These are phyloP conservation scores for Chondrilla cf. caribensis DNA, from an alignment of 37 sponge, comb jelly and placozoan species.

Conservation along the genomic window DNA sequence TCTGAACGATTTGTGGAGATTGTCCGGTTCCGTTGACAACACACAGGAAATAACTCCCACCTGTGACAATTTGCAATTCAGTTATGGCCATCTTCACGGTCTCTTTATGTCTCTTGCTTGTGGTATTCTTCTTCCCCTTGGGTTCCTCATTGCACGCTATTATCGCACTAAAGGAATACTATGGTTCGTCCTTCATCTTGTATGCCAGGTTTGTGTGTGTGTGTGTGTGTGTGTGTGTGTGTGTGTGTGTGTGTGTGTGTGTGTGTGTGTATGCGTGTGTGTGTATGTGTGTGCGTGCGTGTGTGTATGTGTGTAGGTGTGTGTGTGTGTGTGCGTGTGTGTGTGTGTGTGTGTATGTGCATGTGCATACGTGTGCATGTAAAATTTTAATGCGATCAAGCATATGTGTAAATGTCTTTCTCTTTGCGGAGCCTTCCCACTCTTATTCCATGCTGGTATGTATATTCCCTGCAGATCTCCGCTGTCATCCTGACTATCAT, in stretches of 20 bases:
- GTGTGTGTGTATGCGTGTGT: constrained; percentile 10
- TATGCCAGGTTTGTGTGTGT: constrained; percentile 47
- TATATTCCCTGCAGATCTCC: no score
- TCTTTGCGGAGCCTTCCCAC: no score
- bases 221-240: constrained; percentile 7
- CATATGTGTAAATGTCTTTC: no score
- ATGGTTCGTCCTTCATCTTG: constrained; percentile 66
- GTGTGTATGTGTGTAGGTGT: constrained; percentile 1
- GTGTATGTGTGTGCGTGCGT: constrained; percentile 3
- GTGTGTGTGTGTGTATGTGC: constrained; percentile 14
- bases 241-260: constrained; percentile 10
- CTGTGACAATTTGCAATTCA: constrained; percentile 39
- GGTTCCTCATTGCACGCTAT: constrained; percentile 67
- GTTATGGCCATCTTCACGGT: constrained; percentile 62
- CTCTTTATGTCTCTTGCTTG: constrained; percentile 64
- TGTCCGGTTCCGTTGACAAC: constrained; percentile 18
- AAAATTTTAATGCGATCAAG: no score
- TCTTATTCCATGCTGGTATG: no score
- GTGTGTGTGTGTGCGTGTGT: constrained; percentile 6
- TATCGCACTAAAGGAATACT: constrained; percentile 47
- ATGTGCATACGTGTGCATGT: constrained; percentile 2
- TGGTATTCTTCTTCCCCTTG: constrained; percentile 65
- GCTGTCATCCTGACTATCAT: neutral
- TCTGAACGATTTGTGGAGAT: constrained; percentile 37
- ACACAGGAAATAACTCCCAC: neutral